These are phyloP conservation scores for Reticulitermes speratus DNA, from an alignment of 1,140 invertebrate species.

Conservation along the genomic window DNA sequence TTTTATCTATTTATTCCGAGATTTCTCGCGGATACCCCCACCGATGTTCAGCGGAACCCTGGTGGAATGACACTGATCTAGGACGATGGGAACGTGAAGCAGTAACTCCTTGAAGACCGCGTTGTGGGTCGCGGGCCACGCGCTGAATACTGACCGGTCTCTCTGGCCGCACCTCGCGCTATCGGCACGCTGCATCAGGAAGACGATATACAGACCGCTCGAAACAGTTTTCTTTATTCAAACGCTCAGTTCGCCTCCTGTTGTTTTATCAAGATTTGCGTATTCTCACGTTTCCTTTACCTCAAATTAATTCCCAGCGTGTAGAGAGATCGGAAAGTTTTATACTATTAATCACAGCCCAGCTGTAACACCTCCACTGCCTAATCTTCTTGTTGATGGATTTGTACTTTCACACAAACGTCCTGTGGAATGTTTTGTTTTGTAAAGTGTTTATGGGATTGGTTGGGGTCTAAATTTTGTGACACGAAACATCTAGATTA, in stretches of 20 bases:
- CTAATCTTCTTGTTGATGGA: constrained; percentile 16
- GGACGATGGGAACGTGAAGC: no score
- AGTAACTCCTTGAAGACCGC: no score
- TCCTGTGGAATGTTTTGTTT: neutral
- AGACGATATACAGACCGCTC: constrained; percentile 19
- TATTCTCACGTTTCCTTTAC: constrained; percentile 34
- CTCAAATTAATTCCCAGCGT: constrained; percentile 33
- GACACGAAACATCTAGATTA: neutral
- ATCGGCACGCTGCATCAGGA: neutral
- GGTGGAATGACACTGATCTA: no score
- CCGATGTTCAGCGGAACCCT: no score
- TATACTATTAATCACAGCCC: constrained; percentile 20
- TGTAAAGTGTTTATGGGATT: neutral
- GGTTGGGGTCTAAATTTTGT: neutral
- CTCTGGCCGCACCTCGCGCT: constrained; percentile 9
- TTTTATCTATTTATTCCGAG: no score
- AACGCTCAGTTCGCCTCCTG: constrained; percentile 13
- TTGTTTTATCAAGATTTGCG: constrained; percentile 30
- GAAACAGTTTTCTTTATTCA: constrained; percentile 33
- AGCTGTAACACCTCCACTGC: neutral
- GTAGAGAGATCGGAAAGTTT: constrained; percentile 26
- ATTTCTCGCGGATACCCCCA: no score
- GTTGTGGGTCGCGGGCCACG: neutral
- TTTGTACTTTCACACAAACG: neutral
- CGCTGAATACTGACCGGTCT: neutral